Percentiles rank a stretch among this genome's conserved stretches.
phyloP scores from a whole-genome alignment of 1,140 invertebrate genomes.

The Drosophila mojavensis region DNA sequence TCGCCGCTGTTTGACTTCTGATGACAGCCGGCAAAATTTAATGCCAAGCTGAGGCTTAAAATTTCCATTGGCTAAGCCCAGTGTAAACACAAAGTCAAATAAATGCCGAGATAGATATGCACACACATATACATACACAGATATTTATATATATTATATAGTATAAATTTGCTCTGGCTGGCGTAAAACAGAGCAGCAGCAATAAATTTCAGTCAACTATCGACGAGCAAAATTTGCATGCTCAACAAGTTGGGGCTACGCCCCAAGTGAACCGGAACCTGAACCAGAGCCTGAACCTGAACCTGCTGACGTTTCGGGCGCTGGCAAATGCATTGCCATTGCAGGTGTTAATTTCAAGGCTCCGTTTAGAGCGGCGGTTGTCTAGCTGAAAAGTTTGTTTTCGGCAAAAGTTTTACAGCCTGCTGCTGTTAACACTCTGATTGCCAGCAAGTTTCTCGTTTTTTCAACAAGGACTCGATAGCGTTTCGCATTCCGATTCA shows the following conservation, averaged over 20 bases:
- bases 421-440: constrained; percentile 75
- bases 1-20: constrained; percentile 65
- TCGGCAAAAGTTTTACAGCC: constrained; percentile 68
- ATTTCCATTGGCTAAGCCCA: constrained; percentile 33
- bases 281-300: neutral
- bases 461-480: constrained; percentile 44
- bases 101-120: neutral
- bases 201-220: constrained; percentile 30
- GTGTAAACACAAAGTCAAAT: constrained; percentile 4
- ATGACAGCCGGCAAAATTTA: constrained; percentile 45
- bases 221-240: constrained; percentile 26
- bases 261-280: constrained; percentile 23
- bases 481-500: constrained; percentile 37
- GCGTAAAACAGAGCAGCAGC: constrained; percentile 9
- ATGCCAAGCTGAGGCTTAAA: constrained; percentile 42
- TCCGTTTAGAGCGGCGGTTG: constrained; percentile 23
- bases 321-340: constrained; percentile 53
- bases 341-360: constrained; percentile 65
- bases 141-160: too few species aligned
- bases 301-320: constrained; percentile 26
- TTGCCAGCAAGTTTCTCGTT: constrained; percentile 57
- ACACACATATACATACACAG: too few species aligned
- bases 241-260: constrained; percentile 47
- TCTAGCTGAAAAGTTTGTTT: constrained; percentile 50
- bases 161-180: too few species aligned